phyloP scores from a whole-genome alignment of 2,888 invertebrate genomes.

The Drosophila kuntzei region DNA sequence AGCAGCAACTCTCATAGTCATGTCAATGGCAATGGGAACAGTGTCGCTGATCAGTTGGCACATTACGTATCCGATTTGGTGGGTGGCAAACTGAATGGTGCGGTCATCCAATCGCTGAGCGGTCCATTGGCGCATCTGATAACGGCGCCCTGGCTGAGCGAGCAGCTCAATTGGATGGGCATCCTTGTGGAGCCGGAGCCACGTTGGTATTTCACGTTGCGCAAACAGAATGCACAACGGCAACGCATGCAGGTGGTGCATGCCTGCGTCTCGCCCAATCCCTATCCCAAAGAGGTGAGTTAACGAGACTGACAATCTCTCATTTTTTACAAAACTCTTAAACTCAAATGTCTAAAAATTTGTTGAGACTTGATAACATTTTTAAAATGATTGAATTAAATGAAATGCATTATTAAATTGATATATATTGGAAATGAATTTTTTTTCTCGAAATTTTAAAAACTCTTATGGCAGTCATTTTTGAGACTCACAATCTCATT shows the following conservation, averaged over 20 bases:
- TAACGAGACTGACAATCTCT: too few relatives aligned
- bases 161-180: constrained; percentile 90
- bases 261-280: constrained; percentile 92
- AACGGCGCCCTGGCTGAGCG: constrained; percentile 90
- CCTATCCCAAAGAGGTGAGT: constrained; percentile 91
- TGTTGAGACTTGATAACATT: too few relatives aligned
- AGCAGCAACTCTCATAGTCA: constrained; percentile 41
- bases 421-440: too few relatives aligned
- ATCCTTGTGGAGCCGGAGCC: constrained; percentile 92
- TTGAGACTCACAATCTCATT: too few relatives aligned
- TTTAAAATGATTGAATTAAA: too few relatives aligned
- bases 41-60: constrained; percentile 82
- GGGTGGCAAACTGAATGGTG: constrained; percentile 87
- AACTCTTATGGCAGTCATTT: too few relatives aligned
- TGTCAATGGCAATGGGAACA: constrained; percentile 30
- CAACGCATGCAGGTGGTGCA: constrained; percentile 89
- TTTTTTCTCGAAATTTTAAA: too few relatives aligned
- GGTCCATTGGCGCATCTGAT: constrained; percentile 88
- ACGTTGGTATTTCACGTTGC: constrained; percentile 89
- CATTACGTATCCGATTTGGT: constrained; percentile 84
- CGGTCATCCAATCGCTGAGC: constrained; percentile 89
- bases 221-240: constrained; percentile 87
- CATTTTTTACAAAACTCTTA: background rate
- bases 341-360: too few relatives aligned
- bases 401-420: too few relatives aligned